These are phyloP conservation scores for Spongilla lacustris DNA, from an alignment of 37 sponge, comb jelly and placozoan genomes.

Conservation along the genomic window DNA sequence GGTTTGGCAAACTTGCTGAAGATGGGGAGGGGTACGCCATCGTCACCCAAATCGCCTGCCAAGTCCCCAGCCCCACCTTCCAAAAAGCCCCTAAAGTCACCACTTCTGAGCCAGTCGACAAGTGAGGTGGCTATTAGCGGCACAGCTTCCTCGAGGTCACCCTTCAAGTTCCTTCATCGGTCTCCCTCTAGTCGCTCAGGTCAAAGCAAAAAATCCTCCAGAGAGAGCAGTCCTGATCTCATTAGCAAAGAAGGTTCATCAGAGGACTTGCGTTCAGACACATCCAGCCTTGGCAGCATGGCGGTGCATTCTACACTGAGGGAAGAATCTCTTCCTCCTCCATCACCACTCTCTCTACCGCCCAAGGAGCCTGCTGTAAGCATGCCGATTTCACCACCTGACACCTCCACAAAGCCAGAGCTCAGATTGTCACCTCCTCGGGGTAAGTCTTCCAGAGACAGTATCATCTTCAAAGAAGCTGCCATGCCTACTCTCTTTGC, in stretches of 20 bases:
- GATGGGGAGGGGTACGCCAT: neutral
- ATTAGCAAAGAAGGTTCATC: conserved; percentile 2
- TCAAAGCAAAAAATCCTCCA: neutral
- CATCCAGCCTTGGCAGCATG: conserved; percentile 55
- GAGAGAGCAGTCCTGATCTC: neutral
- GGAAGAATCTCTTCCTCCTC: conserved; percentile 20
- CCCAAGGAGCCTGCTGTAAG: neutral
- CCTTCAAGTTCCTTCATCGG: conserved; percentile 22
- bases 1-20: conserved; percentile 61
- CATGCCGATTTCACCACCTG: neutral
- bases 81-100: conserved; percentile 29
- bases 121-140: conserved; percentile 9
- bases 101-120: neutral
- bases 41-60: conserved; percentile 1
- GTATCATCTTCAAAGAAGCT: conserved; percentile 26
- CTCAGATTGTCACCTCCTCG: neutral
- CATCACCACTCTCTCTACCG: neutral
- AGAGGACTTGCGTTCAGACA: conserved; percentile 57
- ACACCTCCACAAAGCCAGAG: neutral
- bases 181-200: conserved; percentile 10
- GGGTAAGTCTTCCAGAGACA: conserved; percentile 33
- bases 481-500: conserved; percentile 29
- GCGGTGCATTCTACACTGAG: conserved; percentile 6
- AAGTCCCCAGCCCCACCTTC: neutral
- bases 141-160: conserved; percentile 7